Conservation (phyloP, 2,888 invertebrate species). For the Cosmia pyralina region DNA sequence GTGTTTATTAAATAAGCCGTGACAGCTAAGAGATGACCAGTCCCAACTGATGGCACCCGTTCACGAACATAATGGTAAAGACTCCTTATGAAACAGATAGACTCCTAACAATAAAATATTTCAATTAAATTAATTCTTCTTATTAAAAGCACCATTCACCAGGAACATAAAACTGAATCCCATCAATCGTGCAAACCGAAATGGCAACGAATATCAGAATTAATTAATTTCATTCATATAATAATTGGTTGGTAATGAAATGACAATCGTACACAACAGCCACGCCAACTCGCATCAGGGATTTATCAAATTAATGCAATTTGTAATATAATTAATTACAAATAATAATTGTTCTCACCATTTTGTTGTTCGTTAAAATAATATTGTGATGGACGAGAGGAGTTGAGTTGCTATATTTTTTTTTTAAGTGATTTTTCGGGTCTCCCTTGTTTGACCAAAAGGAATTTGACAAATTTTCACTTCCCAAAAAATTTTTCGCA, state of each 20-base stretch:
- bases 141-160: slow-evolving; percentile 18
- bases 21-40: too few species aligned
- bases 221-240: slow-evolving; percentile 57
- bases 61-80: too few species aligned
- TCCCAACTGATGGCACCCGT: too few species aligned
- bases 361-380: slow-evolving; percentile 29
- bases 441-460: too few species aligned
- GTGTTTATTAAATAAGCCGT: too few species aligned
- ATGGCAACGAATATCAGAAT: slow-evolving; percentile 61
- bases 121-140: slow-evolving; percentile 15
- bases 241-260: slow-evolving; percentile 57
- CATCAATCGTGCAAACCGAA: slow-evolving; percentile 40
- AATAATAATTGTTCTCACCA: slow-evolving; percentile 9
- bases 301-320: slow-evolving; percentile 66
- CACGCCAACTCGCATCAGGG: slow-evolving; percentile 29
- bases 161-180: slow-evolving; percentile 17
- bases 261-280: slow-evolving; percentile 50
- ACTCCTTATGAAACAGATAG: too few species aligned
- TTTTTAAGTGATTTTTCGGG: not conserved
- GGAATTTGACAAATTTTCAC: too few species aligned
- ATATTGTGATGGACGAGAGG: not conserved
- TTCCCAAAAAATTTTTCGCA: too few species aligned
- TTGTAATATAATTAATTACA: slow-evolving; percentile 54
- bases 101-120: too few species aligned
- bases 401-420: not conserved